Base-by-base conservation (phyloP, 2,888 invertebrate species). In the Drosophila percnosoma region DNA sequence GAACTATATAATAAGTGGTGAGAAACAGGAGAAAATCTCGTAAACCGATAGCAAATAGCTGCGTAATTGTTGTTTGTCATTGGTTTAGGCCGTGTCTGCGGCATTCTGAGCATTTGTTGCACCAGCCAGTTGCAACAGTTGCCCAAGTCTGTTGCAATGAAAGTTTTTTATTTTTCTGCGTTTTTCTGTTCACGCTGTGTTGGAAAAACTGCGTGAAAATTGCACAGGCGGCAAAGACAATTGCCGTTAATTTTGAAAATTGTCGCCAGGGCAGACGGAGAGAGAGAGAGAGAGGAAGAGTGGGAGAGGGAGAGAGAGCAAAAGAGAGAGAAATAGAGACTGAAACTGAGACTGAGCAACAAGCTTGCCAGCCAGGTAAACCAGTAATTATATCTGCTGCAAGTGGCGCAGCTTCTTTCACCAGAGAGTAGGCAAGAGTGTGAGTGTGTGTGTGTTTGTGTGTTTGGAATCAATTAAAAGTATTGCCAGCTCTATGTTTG, bases 401-500 rank as follows among this genome's bases (percentile, higher is more conserved):
- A 83, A 87, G 76, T 90, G 87, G 89, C 84, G 73, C 84, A 83
- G 87, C 87, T 80, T 89, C 85, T 86, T 86, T 89, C 87, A 87
- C 87, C 62, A 54, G 64, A 54, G 18, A 53, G 64, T 71, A 61
- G 57, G 34, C 45, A 29, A n/a, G 13, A 48, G 11, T 34, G 48
- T 60, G 38, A 62, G 65, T 62, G 38, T 64, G 36, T 51, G 67
- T 65, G 33, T 64, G 29, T 36, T 0, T 36, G 66, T 73, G 70
- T 65, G 64, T 59, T 70, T 90, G 83, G 87, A 90, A 90, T 87
- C 87, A 87, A 87, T 87, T 87, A 87, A 90, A 87, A 90, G 89
- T 88, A 87, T 88, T 83, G 84, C 79, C 69, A 71, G 73, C 74
- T 65, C 90, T 86, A 76, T 79, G 83, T 88, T 88, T 90, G 87